Conservation (phyloP, 2,113 vertebrate species). For the Bujurquina vittata region DNA sequence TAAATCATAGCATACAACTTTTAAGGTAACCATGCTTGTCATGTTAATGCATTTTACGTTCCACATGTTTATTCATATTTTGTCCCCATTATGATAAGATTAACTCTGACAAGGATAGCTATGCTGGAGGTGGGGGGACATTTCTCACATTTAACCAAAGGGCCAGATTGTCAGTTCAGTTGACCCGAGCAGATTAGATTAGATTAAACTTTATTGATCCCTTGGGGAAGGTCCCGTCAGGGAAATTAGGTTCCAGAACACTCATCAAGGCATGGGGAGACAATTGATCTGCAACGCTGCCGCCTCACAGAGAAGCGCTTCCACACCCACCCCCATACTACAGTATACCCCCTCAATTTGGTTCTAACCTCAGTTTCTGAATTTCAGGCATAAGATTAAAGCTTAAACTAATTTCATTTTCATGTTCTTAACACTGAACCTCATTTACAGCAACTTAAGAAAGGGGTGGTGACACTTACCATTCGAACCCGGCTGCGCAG, state of each 20-base stretch:
- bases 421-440: neutral
- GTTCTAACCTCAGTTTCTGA: too few relatives aligned
- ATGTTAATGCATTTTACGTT: neutral
- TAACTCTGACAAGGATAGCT: neutral
- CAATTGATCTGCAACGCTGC: too few relatives aligned
- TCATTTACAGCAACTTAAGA: conserved; percentile 89
- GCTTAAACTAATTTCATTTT: neutral
- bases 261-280: too few relatives aligned
- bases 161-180: neutral
- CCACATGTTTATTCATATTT: neutral
- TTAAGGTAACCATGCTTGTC: neutral
- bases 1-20: neutral
- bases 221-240: too few relatives aligned
- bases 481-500: conserved; percentile 94
- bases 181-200: rapidly evolving
- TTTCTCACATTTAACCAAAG: neutral
- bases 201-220: too few relatives aligned
- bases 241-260: too few relatives aligned
- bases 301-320: too few relatives aligned
- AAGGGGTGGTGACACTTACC: conserved; percentile 91
- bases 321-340: too few relatives aligned
- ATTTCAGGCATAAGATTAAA: too few relatives aligned
- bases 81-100: neutral
- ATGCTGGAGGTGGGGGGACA: too few relatives aligned
- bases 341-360: too few relatives aligned